Evolutionary conservation across 2,888 invertebrate species (phyloP).

Genomic region (Cataglyphis rosenhaueri): DNA sequence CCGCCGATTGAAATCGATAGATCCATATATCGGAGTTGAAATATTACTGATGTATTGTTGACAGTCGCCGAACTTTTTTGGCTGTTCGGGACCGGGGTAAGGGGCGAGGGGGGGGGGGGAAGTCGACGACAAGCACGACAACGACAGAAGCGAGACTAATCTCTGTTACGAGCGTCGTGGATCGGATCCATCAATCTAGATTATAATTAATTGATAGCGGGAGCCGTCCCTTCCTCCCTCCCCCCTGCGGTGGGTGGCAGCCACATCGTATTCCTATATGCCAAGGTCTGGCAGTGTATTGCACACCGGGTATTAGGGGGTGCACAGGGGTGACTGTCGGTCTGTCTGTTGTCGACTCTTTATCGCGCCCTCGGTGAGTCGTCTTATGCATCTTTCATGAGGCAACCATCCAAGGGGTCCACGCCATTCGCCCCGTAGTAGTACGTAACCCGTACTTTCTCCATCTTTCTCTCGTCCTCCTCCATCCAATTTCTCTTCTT

Average conservation of each 20-base stretch:
- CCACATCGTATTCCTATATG: slow-evolving; percentile 70
- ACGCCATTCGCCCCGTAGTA: slow-evolving; percentile 76
- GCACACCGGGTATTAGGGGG: slow-evolving; percentile 84
- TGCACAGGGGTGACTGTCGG: slow-evolving; percentile 84
- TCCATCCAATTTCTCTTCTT: slow-evolving; percentile 60
- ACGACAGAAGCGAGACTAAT: slow-evolving; percentile 85
- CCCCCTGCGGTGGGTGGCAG: slow-evolving; percentile 75
- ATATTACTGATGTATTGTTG: slow-evolving; percentile 1
- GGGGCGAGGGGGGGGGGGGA: no score
- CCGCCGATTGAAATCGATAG: slow-evolving; percentile 7
- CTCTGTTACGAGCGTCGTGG: slow-evolving; percentile 80
- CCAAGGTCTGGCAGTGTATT: slow-evolving; percentile 79
- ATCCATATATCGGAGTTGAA: neutral
- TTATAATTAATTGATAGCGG: slow-evolving; percentile 85
- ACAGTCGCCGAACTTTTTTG: slow-evolving; percentile 21
- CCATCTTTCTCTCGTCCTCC: slow-evolving; percentile 57
- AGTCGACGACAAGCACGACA: slow-evolving; percentile 43
- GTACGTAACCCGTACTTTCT: slow-evolving; percentile 73
- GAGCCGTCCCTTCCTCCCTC: slow-evolving; percentile 70
- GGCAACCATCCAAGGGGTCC: slow-evolving; percentile 85
- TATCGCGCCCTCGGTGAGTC: slow-evolving; percentile 86
- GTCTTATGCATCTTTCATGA: slow-evolving; percentile 86
- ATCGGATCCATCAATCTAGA: slow-evolving; percentile 85
- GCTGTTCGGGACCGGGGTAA: neutral
- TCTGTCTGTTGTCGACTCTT: slow-evolving; percentile 86